Evolutionary conservation across 2,888 invertebrate species (phyloP), one percentile per base, ranked within the genome.

Genomic region (Aphodius sticticus): DNA sequence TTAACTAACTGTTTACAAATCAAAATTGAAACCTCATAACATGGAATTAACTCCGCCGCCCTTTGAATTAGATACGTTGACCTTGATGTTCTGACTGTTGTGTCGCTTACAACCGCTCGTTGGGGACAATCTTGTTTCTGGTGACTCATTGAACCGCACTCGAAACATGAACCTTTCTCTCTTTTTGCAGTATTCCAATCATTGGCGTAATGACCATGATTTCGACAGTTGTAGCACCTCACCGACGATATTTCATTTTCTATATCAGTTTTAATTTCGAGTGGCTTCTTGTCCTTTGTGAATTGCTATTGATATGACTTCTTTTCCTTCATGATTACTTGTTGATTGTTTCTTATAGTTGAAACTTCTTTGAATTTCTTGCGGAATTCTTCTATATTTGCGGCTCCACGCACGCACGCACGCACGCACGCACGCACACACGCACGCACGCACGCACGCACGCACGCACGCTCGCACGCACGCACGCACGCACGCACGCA

Each of bases 41-140:
- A 16, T 69, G 77, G 77, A 16, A 77, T 77, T 16, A 69, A 69
- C 14, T 16, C 26, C 7, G 36, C 5, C 36, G 26, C 70, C 15
- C 14, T 7, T 69, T 69, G 53, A 16, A 76, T 16, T 14, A 38
- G 14, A 14, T 38, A 16, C 0, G 53, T 38, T 26, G 74, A 14
- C 9, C 5, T 76, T 38, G 76, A 53, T 37, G 53, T 15, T 35
- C 15, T 15, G 14, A 36, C 74, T 74, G 7, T 37, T 0, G 26
- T 26, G 26, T 26, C 26, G 26, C 26, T 37, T 16, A 35, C 37
- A 2, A 37, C 15, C 0, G 14, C 6, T n/a, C 74, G 14, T 5
- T 5, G 14, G 37, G 76, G 76, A 76, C 76, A 76, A 12, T 76
- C 76, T 53, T 38, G 37, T 14, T 53, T 69, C 2, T 76, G 38